A percentile compares a stretch with the other conserved stretches of the same genome.
These are phyloP conservation scores for Chrysogorgia sp. DNA, from an alignment of 92 coral and sea anemone species.

Conservation along the genomic window DNA sequence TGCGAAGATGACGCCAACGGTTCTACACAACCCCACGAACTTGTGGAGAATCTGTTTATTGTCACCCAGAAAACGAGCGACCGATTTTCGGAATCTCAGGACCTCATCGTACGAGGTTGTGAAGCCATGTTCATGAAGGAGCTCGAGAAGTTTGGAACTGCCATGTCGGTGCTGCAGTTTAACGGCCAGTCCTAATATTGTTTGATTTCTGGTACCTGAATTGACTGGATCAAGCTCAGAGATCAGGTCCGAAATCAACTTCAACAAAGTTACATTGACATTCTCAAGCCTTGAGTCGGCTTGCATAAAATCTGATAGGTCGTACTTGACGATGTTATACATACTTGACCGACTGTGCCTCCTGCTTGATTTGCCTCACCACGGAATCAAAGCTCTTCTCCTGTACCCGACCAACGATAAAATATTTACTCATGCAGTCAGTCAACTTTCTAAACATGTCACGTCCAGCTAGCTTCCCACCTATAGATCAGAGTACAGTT, in stretches of 20 bases:
- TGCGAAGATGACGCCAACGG: conserved; percentile 30
- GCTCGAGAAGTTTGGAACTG: conserved; percentile 24
- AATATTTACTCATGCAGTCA: conserved; percentile 21
- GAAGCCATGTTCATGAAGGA: conserved; percentile 35
- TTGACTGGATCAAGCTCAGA: conserved; percentile 28
- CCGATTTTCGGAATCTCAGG: conserved; percentile 18
- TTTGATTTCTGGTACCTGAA: conserved; percentile 30
- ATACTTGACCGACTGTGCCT: conserved; percentile 22
- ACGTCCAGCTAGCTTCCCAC: conserved; percentile 18
- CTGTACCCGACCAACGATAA: conserved; percentile 22
- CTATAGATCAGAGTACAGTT: conserved; percentile 28
- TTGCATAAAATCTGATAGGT: conserved; percentile 23
- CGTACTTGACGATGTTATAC: conserved; percentile 27
- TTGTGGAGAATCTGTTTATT: conserved; percentile 15
- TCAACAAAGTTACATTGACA: conserved; percentile 15
- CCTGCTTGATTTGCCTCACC: conserved; percentile 26
- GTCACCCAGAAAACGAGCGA: conserved; percentile 27
- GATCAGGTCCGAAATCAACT: conserved; percentile 13
- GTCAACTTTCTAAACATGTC: conserved; percentile 37
- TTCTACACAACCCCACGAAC: conserved; percentile 9
- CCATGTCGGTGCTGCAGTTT: conserved; percentile 31
- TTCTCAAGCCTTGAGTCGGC: conserved; percentile 17
- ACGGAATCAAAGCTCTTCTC: conserved; percentile 15
- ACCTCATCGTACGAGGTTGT: conserved; percentile 32
- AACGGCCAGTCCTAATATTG: conserved; percentile 23